A percentile compares a stretch with the other conserved stretches of the same genome.
Conservation (phyloP, 2,888 invertebrate species). For the Tinea pellionella region DNA sequence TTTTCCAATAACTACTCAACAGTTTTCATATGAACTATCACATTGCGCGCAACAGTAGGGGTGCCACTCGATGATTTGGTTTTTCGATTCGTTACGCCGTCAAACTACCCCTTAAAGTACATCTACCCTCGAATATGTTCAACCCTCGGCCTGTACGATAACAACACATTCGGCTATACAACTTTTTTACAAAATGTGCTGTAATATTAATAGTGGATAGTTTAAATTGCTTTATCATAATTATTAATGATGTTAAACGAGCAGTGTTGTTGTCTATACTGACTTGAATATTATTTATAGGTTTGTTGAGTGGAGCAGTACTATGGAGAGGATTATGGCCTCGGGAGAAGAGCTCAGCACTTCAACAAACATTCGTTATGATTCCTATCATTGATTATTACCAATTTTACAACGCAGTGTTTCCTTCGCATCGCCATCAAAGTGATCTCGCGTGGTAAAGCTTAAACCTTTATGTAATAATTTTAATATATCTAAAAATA, state of each 20-base stretch:
- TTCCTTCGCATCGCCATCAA: neutral
- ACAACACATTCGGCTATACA: neutral
- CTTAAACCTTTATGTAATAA: neutral
- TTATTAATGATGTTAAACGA: neutral
- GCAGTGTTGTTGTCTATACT: conserved; percentile 17
- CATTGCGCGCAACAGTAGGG: conserved; percentile 61
- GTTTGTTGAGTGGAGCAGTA: conserved; percentile 68
- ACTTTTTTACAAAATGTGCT: neutral
- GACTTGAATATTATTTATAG: conserved; percentile 70
- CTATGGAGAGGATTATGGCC: conserved; percentile 56
- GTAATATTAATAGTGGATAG: neutral
- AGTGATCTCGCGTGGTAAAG: neutral
- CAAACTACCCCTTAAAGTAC: conserved; percentile 62
- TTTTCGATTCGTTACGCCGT: conserved; percentile 71
- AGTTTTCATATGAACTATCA: conserved; percentile 50
- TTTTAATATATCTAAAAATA: too few species aligned
- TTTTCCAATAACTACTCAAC: conserved; percentile 29
- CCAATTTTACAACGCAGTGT: neutral
- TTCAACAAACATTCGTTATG: conserved; percentile 64
- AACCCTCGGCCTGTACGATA: conserved; percentile 9
- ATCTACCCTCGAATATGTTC: conserved; percentile 63
- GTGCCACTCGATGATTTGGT: conserved; percentile 70
- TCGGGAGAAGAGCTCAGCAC: conserved; percentile 50
- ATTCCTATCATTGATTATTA: conserved; percentile 50
- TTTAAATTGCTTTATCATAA: neutral